These are phyloP conservation scores for Spongilla lacustris DNA, from an alignment of 37 sponge, comb jelly and placozoan genomes.

Conservation along the genomic window DNA sequence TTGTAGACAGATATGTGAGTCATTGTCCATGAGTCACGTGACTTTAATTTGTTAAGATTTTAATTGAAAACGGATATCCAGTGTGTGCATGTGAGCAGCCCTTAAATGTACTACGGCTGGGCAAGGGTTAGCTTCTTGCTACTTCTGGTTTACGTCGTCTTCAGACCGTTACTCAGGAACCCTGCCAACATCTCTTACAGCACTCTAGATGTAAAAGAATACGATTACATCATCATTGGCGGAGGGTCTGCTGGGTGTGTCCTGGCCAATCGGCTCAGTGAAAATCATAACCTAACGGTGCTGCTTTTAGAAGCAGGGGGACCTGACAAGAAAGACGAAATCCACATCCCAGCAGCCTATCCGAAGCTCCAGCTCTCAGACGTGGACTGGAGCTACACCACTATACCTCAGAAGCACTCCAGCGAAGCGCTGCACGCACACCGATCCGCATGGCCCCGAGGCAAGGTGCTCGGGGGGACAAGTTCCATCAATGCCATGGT, in stretches of 20 bases:
- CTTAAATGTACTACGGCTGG: neutral
- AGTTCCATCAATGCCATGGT: constrained; percentile 70
- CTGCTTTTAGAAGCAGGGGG: constrained; percentile 78
- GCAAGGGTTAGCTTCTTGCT: neutral
- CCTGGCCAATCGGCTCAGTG: constrained; percentile 77
- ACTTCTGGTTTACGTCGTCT: neutral
- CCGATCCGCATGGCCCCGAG: constrained; percentile 58
- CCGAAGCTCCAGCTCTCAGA: constrained; percentile 15
- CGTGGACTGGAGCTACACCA: constrained; percentile 74
- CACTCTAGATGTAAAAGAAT: constrained; percentile 6
- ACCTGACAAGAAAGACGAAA: constrained; percentile 29
- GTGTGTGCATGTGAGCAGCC: no score
- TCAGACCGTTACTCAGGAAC: neutral
- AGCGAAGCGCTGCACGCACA: constrained; percentile 15
- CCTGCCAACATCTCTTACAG: neutral
- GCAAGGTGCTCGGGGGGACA: constrained; percentile 78
- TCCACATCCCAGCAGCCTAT: constrained; percentile 20
- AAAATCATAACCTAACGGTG: constrained; percentile 61
- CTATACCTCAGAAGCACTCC: constrained; percentile 55
- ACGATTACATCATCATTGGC: constrained; percentile 81
- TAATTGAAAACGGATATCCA: no score
- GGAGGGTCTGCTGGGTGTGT: constrained; percentile 85
- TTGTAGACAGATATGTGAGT: no score
- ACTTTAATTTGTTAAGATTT: no score
- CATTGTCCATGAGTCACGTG: no score